Evolutionary conservation across 2,113 vertebrate genomes (phyloP).

Genomic region (Tapirus terrestris): DNA sequence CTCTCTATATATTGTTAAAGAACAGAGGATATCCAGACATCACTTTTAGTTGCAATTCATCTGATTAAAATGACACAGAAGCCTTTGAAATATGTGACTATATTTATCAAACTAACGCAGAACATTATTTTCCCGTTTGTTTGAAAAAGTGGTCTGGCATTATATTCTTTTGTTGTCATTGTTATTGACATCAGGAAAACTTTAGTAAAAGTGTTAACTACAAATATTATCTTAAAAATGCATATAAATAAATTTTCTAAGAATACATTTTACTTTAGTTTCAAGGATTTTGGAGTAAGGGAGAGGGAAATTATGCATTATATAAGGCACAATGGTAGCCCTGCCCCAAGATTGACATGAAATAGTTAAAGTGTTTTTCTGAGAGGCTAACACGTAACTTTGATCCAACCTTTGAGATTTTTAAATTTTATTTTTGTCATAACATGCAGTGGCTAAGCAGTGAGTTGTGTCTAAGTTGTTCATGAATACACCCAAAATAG

Average conservation of each 20-base stretch:
- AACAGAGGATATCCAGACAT: not conserved
- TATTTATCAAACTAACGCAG: not conserved
- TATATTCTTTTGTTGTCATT: not conserved
- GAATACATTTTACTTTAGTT: not conserved
- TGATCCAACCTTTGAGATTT: slow-evolving; percentile 40
- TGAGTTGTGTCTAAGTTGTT: slow-evolving; percentile 47
- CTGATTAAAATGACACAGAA: not conserved
- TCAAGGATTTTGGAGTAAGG: not conserved
- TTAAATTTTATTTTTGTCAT: slow-evolving; percentile 53
- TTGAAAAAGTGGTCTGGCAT: not conserved
- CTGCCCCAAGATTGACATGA: not conserved
- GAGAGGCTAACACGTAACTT: not conserved
- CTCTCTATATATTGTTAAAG: not conserved
- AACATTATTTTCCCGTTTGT: not conserved
- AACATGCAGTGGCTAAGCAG: not conserved
- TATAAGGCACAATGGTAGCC: not conserved
- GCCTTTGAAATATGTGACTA: not conserved
- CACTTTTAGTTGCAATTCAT: not conserved
- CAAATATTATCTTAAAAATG: not conserved
- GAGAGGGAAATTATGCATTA: not conserved
- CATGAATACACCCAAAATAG: slow-evolving; percentile 13
- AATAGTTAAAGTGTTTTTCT: not conserved
- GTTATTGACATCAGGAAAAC: not conserved
- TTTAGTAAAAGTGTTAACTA: not conserved
- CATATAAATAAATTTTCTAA: not conserved